Percentiles rank a stretch among this genome's conserved stretches.
phyloP scores from a whole-genome alignment of 1,140 invertebrate species.

The Drosophila asahinai region DNA sequence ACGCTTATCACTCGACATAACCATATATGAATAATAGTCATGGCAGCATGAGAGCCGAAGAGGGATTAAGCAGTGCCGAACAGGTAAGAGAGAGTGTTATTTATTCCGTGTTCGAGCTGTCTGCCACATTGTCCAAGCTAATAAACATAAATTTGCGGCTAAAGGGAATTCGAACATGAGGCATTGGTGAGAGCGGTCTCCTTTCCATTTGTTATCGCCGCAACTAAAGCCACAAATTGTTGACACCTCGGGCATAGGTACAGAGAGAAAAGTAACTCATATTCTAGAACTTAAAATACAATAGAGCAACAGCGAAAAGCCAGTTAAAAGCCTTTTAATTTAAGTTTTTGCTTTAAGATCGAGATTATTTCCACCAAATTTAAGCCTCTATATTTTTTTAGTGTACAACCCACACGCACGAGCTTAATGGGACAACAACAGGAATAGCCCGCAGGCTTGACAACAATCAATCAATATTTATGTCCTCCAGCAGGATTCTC shows the following conservation, averaged over 20 bases:
- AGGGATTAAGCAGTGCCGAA: conserved; percentile 39
- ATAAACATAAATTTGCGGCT: conserved; percentile 50
- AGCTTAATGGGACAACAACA: conserved; percentile 16
- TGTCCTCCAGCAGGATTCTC: conserved; percentile 63
- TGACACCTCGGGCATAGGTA: conserved; percentile 60
- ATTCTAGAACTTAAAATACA: too few species aligned
- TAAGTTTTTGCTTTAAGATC: too few species aligned
- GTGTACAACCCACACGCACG: conserved; percentile 14
- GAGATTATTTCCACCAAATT: too few species aligned
- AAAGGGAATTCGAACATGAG: conserved; percentile 14
- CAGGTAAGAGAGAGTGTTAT: conserved; percentile 24
- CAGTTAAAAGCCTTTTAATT: too few species aligned
- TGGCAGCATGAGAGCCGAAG: neutral
- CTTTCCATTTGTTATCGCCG: conserved; percentile 26
- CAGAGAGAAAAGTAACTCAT: neutral
- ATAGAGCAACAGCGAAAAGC: too few species aligned
- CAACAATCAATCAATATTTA: conserved; percentile 83
- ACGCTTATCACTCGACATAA: conserved; percentile 60
- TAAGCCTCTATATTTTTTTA: neutral
- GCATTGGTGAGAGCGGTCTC: neutral
- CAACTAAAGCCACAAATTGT: conserved; percentile 59
- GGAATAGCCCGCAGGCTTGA: conserved; percentile 49
- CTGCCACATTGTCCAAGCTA: conserved; percentile 38
- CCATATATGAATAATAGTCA: conserved; percentile 43
- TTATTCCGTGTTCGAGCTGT: conserved; percentile 25